These are phyloP conservation scores for Araneus ventricosus DNA, from an alignment of 1,140 invertebrate species.

Conservation along the genomic window DNA sequence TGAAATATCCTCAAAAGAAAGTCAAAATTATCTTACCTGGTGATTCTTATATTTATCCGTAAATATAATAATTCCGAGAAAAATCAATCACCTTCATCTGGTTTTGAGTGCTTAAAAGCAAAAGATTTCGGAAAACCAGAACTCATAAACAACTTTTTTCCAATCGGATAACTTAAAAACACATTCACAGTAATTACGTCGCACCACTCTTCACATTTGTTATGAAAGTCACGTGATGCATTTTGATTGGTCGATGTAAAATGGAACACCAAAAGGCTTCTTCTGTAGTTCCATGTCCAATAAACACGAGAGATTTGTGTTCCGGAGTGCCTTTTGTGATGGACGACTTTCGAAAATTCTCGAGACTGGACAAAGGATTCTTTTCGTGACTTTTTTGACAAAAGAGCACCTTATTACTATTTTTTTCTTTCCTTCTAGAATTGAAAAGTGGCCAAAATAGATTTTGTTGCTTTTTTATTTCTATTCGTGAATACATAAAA, in stretches of 20 bases:
- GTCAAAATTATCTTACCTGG: no score
- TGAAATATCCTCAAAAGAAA: no score
- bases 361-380: neutral
- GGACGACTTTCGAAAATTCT: neutral
- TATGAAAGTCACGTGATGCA: neutral
- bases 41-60: no score
- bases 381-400: neutral
- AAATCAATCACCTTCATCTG: no score
- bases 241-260: neutral
- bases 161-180: no score
- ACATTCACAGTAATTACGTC: no score
- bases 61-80: no score
- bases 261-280: neutral
- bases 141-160: no score
- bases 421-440: neutral
- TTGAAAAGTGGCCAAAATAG: neutral
- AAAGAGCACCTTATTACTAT: conserved; percentile 12
- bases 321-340: neutral
- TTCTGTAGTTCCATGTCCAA: neutral
- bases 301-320: neutral
- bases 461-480: neutral
- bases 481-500: neutral
- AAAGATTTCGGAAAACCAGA: no score
- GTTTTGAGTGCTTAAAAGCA: no score
- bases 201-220: no score